Base-by-base conservation (phyloP, 2,888 invertebrate species). In the Gymnoscelis rufifasciata region DNA sequence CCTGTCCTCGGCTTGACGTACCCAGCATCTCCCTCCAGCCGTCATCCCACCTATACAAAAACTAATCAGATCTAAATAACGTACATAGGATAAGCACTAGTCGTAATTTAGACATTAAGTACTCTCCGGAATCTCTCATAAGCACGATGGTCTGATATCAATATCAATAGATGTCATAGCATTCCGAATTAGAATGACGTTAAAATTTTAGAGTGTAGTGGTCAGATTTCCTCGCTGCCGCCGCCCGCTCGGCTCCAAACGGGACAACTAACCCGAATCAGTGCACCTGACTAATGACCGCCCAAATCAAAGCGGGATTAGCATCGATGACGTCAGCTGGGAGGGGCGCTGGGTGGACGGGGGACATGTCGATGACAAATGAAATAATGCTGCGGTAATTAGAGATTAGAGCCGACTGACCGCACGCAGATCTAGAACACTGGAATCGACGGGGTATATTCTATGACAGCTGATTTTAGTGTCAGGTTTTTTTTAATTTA, bases 351-450 rank as follows among this genome's bases (percentile, higher is more conserved):
- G 30, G 30, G 7, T 49, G 29, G 33, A 38, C 12, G 38, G 29
- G 24, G 47, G 44, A 31, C 19, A 19, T 45, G 47, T 54, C 52
- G 57, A 61, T 70, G 62, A 66, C 74, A 69, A 74, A 71, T 68
- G 69, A 65, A 73, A 77, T 78, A 71, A 76, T 73, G 69, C 62
- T 44, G 42, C 64, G 65, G 64, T 77, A 74, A 81, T 83, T 81
- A 79, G 80, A 78, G 77, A 79, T 80, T 81, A 83, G 78, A 66
- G 62, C 54, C 54, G 69, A 66, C 69, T 64, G 73, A 51, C 51
- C 46, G 49, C 53, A 23, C 55, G 51, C 7, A 2, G 47, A 52
- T 7, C 10, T 11, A 3, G 3, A 3, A 1, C 7, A 15, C 54
- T 55, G 38, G 56, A 59, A 52, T 11, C 4, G 40, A 7, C 11